Evolutionary conservation across 2,888 invertebrate genomes (phyloP), one percentile per base, ranked within the genome.

Genomic region (Lucinisca nassula): DNA sequence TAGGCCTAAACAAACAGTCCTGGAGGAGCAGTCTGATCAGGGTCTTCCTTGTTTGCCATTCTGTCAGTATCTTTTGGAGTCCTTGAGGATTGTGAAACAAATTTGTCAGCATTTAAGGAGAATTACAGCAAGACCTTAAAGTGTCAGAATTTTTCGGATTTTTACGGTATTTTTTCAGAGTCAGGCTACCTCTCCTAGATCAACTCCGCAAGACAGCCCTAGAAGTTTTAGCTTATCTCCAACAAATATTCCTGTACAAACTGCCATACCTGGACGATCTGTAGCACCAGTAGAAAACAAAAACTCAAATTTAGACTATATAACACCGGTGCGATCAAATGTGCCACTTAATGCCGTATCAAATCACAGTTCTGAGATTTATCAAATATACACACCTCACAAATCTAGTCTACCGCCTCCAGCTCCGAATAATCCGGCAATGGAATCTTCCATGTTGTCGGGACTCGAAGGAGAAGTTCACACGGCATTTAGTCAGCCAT

Each of bases 391-490:
- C 32, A 85, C 85, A 3, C 79, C 80, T 0, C 85, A 83, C n/a
- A 85, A 87, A 12, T 88, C 87, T 35, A 90, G 90, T 77, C 87
- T 88, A 21, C 90, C 90, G 2, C 55, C 85, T 1, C 40, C 84
- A 27, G 73, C 88, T 10, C 90, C 93, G 21, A 92, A 92, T 73
- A 92, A 93, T 3, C 93, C 93, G 0, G 93, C 89, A 24, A 84
- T 92, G 85, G 92, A 91, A 70, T 92, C 92, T 0, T 88, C 89
- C 24, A 94, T 95, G 3, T 91, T 96, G 58, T 91, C 94, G 10
- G 95, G 96, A 0, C 92, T 96, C 76, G 96, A 96, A 37, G 96
- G 95, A 10, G 96, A 96, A 92, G 97, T 98, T 78, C 97, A 94
- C 49, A 93, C 96, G 81, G 96, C 96, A 0, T 96, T 96, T 89